A percentile compares a stretch with the other conserved stretches of the same genome.
phyloP scores from a whole-genome alignment of 2,888 invertebrate genomes.

The Mythimna impura region DNA sequence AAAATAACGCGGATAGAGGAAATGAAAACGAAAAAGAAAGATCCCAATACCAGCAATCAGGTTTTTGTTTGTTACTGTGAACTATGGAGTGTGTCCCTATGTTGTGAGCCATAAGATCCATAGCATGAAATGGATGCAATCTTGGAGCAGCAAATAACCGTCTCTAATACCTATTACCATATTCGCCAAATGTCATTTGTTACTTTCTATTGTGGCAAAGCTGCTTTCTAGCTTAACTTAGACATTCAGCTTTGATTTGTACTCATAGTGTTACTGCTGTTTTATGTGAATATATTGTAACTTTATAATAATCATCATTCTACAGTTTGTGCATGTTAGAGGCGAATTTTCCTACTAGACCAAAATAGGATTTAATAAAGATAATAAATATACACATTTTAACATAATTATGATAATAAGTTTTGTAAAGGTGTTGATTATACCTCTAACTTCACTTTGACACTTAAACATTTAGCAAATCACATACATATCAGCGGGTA shows the following conservation, averaged over 20 bases:
- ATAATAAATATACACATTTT: conserved; percentile 19
- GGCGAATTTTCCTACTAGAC: conserved; percentile 14
- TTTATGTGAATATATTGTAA: conserved; percentile 51
- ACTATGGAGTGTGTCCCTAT: conserved; percentile 79
- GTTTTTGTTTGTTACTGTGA: conserved; percentile 84
- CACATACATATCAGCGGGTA: background rate
- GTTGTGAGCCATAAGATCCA: conserved; percentile 73
- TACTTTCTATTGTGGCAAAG: conserved; percentile 58
- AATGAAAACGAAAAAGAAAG: conserved; percentile 81
- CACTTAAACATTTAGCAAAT: conserved; percentile 20
- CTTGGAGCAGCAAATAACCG: conserved; percentile 66
- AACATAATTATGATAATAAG: conserved; percentile 25
- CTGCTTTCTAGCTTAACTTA: conserved; percentile 66
- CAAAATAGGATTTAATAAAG: background rate
- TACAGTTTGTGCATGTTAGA: conserved; percentile 58
- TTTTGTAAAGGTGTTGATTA: conserved; percentile 1
- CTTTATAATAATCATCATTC: conserved; percentile 36
- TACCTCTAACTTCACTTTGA: conserved; percentile 4
- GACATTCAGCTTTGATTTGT: conserved; percentile 61
- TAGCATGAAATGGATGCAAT: conserved; percentile 77
- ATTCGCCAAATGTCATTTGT: conserved; percentile 55
- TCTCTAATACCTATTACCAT: conserved; percentile 64
- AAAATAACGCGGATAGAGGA: conserved; percentile 86
- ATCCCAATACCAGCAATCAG: conserved; percentile 78
- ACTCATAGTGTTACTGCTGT: conserved; percentile 55